Conservation (phyloP, 92 coral and sea anemone species). For the Chrysogorgia sp. region DNA sequence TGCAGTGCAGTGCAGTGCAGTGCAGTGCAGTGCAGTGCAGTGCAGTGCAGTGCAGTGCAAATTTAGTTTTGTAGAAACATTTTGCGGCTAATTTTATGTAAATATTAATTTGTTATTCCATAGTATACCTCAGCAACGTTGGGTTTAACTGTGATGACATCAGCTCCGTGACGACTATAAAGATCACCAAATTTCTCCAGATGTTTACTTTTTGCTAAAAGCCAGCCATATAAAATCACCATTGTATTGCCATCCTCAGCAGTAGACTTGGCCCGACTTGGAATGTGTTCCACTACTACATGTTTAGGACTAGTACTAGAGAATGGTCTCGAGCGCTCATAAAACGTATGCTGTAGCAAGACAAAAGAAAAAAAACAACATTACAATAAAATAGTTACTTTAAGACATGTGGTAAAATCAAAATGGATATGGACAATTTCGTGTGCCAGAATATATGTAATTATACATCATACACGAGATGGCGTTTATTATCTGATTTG, state of each 20-base stretch:
- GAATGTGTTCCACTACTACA: constrained; percentile 13
- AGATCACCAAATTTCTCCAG: constrained; percentile 85
- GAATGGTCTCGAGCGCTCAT: not conserved
- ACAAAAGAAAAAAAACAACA: not conserved
- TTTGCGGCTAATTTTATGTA: too few relatives aligned
- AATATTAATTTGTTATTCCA: not conserved
- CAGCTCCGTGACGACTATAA: constrained; percentile 89
- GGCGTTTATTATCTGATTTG: too few relatives aligned
- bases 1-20: too few relatives aligned
- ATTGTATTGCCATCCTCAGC: constrained; percentile 53
- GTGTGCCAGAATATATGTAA: too few relatives aligned
- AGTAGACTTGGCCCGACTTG: not conserved
- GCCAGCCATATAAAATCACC: constrained; percentile 92
- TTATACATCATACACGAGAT: too few relatives aligned
- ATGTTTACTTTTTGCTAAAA: constrained; percentile 87
- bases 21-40: not conserved
- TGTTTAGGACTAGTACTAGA: not conserved
- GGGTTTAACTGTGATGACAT: constrained; percentile 80
- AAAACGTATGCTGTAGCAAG: not conserved
- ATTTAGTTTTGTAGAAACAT: not conserved
- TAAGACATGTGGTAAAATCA: too few relatives aligned
- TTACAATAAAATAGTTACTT: too few relatives aligned
- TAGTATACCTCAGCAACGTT: constrained; percentile 80
- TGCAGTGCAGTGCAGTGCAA: not conserved
- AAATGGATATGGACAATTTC: too few relatives aligned